phyloP scores from a whole-genome alignment of 2,888 invertebrate species.

The Agriopis marginaria region DNA sequence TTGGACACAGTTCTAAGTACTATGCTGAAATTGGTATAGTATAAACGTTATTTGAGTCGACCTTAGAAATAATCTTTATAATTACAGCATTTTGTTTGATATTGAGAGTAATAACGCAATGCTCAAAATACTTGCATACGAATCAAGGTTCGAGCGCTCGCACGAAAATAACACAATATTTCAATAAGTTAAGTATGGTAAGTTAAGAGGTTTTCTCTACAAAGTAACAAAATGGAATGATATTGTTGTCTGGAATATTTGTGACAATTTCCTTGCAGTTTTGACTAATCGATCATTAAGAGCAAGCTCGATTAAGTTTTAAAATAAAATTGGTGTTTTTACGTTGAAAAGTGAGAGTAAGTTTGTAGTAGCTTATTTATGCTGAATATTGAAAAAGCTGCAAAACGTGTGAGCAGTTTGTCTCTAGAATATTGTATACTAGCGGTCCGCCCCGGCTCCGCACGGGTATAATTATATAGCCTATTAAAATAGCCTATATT shows the following conservation, averaged over 20 bases:
- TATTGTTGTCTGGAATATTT: too few relatives aligned
- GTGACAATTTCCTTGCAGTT: too few relatives aligned
- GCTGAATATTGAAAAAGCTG: neutral
- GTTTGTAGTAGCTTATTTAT: neutral
- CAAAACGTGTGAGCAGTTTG: neutral
- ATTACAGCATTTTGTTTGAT: conserved; percentile 42
- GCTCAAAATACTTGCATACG: conserved; percentile 30
- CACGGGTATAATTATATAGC: too few relatives aligned
- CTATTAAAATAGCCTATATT: too few relatives aligned
- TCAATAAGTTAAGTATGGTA: neutral
- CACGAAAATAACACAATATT: conserved; percentile 17
- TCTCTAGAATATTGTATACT: neutral
- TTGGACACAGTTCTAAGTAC: conserved; percentile 12
- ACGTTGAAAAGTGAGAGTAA: neutral
- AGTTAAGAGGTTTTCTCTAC: too few relatives aligned
- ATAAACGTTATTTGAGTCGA: conserved; percentile 19
- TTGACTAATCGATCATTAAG: too few relatives aligned
- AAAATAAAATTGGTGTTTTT: too few relatives aligned
- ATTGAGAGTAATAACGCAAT: conserved; percentile 36
- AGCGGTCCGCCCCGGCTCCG: too few relatives aligned
- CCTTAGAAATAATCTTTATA: conserved; percentile 41
- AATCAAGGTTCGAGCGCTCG: conserved; percentile 29
- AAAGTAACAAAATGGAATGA: too few relatives aligned
- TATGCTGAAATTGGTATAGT: neutral
- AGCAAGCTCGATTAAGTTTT: too few relatives aligned